phyloP scores from a whole-genome alignment of 2,797 vertebrate genomes.

The Neosalanx taihuensis region DNA sequence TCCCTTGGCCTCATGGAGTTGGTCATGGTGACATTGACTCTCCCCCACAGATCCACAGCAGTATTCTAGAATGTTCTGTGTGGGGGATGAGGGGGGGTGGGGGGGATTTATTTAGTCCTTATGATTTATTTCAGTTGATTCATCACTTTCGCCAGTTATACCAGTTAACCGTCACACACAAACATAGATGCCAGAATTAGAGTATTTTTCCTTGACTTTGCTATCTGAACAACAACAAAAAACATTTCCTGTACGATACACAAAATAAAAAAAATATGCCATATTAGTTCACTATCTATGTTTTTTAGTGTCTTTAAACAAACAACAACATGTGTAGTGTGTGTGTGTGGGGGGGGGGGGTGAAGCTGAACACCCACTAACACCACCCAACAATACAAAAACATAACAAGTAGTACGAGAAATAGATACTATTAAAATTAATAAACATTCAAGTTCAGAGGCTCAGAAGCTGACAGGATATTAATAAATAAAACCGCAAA shows the following conservation, averaged over 20 bases:
- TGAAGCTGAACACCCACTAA: too few species aligned
- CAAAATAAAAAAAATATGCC: too few species aligned
- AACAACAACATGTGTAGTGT: too few species aligned
- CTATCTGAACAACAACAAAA: not conserved
- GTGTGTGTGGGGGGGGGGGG: conserved; percentile 25
- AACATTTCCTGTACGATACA: not conserved
- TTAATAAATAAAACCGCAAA: conserved; percentile 69
- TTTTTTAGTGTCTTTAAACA: too few species aligned
- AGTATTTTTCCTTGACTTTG: not conserved
- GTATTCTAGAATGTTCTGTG: not conserved
- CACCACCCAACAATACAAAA: too few species aligned
- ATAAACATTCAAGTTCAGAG: conserved; percentile 37
- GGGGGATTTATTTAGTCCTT: too few species aligned
- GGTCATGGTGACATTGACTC: not conserved
- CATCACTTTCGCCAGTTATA: not conserved
- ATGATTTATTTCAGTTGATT: not conserved
- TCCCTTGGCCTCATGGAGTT: conserved; percentile 4
- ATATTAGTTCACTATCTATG: too few species aligned
- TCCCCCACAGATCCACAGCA: not conserved
- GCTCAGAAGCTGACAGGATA: conserved; percentile 61
- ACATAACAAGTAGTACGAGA: not conserved
- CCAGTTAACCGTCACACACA: not conserved
- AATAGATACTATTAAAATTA: conserved; percentile 53
- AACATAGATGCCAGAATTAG: not conserved
- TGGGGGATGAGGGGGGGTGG: too few species aligned